Conservation (phyloP, 2,797 vertebrate genomes). For the Enteromius paludinosus region DNA sequence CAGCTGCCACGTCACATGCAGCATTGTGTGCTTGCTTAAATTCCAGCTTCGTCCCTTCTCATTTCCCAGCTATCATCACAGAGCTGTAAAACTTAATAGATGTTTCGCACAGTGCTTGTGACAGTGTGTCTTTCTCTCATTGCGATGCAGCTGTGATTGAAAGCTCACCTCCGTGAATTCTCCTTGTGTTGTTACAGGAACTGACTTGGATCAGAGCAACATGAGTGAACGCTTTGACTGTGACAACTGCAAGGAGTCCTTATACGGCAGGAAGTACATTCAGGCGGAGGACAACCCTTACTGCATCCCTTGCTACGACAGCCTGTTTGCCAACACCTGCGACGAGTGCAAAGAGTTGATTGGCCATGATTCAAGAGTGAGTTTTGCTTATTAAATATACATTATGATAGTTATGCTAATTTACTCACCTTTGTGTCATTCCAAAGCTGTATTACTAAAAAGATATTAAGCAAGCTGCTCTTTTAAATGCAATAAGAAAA, state of each 20-base stretch:
- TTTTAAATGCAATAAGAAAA: neutral
- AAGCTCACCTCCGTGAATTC: conserved; percentile 23
- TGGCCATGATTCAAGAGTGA: conserved; percentile 94
- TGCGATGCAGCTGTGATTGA: conserved; percentile 58
- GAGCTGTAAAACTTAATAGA: conserved; percentile 69
- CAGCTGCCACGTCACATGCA: conserved; percentile 30
- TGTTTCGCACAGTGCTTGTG: conserved; percentile 58
- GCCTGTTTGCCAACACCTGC: conserved; percentile 95
- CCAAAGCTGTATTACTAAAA: neutral
- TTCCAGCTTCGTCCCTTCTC: conserved; percentile 45
- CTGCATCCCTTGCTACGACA: conserved; percentile 97
- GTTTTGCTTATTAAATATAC: conserved; percentile 57
- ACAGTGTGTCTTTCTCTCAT: conserved; percentile 30
- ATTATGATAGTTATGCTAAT: neutral
- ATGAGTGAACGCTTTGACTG: conserved; percentile 98
- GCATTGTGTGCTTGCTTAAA: conserved; percentile 34
- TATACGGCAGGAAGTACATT: conserved; percentile 98
- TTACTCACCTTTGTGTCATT: neutral
- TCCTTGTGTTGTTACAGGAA: conserved; percentile 26
- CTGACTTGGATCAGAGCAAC: conserved; percentile 60
- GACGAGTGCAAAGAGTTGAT: conserved; percentile 98
- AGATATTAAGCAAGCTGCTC: neutral
- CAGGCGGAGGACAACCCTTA: conserved; percentile 92
- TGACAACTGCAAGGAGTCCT: conserved; percentile 94
- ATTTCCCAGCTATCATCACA: conserved; percentile 64